Conservation (phyloP, 2,888 invertebrate genomes). For the Cephonodes hylas region DNA sequence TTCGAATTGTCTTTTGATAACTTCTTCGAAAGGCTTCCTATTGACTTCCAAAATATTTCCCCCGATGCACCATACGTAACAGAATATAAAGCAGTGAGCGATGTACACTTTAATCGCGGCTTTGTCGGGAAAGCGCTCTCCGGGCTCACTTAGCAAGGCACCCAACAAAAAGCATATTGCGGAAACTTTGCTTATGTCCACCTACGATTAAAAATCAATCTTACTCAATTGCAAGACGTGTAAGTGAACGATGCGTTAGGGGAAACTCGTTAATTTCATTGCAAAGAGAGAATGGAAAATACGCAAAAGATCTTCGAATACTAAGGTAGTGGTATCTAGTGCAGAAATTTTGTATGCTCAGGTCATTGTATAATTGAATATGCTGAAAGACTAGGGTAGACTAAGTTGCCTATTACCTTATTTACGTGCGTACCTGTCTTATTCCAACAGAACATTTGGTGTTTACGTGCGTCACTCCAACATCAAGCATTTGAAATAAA, state of each 20-base stretch:
- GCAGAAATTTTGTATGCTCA: too few species aligned
- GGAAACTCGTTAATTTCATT: too few species aligned
- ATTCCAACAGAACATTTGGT: conserved; percentile 87
- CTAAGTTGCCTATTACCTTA: too few species aligned
- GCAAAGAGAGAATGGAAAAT: too few species aligned
- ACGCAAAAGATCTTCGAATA: too few species aligned
- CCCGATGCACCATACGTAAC: conserved; percentile 92
- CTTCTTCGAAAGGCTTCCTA: conserved; percentile 85
- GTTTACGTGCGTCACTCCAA: conserved; percentile 84
- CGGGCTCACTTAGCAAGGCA: conserved; percentile 84
- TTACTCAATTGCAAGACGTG: too few species aligned
- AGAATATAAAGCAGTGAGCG: conserved; percentile 89
- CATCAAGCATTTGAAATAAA: conserved; percentile 85
- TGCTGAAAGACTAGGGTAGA: too few species aligned
- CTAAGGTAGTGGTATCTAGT: too few species aligned
- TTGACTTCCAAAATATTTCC: conserved; percentile 89
- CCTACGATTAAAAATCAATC: conserved; percentile 66
- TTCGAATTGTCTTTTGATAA: conserved; percentile 85
- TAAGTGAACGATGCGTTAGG: too few species aligned
- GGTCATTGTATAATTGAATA: too few species aligned
- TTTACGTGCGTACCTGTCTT: conserved; percentile 83
- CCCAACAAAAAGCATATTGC: conserved; percentile 88
- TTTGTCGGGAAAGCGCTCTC: conserved; percentile 82
- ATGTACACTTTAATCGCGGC: conserved; percentile 83
- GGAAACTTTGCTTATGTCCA: conserved; percentile 90